These are phyloP conservation scores for Mareca penelope DNA, from an alignment of 2,797 vertebrate species.

Conservation along the genomic window DNA sequence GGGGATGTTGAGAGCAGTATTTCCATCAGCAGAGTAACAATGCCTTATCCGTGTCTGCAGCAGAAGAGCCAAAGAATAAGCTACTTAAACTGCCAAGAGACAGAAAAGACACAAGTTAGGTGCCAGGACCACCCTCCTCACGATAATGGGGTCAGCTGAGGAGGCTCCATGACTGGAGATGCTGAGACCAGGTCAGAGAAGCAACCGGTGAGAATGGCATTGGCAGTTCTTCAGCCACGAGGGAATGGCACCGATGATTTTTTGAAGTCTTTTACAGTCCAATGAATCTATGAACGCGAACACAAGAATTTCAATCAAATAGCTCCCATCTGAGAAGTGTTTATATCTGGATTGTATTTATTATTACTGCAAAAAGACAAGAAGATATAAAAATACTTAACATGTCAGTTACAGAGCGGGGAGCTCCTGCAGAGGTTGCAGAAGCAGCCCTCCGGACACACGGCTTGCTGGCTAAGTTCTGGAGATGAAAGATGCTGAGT, in stretches of 20 bases:
- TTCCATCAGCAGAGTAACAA: background rate
- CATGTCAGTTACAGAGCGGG: background rate
- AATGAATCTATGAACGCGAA: background rate
- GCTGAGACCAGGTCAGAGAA: background rate
- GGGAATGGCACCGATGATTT: background rate
- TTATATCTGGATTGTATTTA: background rate
- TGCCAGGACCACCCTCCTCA: background rate
- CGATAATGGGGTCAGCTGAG: background rate
- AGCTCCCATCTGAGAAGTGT: background rate
- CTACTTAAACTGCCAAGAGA: background rate
- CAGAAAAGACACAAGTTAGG: background rate
- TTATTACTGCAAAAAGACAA: background rate
- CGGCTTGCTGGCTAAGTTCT: background rate
- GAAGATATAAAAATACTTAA: background rate
- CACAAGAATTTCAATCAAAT: background rate
- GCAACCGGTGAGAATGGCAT: rapidly evolving
- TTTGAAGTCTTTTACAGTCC: background rate
- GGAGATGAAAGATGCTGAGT: constrained; percentile 12
- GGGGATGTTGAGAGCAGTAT: background rate
- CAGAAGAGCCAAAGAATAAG: background rate
- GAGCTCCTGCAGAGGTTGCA: background rate
- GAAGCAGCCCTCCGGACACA: background rate
- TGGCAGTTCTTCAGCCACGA: background rate
- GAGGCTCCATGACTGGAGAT: background rate
- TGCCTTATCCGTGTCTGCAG: background rate